These are phyloP conservation scores for Planiliza haematocheilus DNA, from an alignment of 2,113 vertebrate genomes.

Conservation along the genomic window DNA sequence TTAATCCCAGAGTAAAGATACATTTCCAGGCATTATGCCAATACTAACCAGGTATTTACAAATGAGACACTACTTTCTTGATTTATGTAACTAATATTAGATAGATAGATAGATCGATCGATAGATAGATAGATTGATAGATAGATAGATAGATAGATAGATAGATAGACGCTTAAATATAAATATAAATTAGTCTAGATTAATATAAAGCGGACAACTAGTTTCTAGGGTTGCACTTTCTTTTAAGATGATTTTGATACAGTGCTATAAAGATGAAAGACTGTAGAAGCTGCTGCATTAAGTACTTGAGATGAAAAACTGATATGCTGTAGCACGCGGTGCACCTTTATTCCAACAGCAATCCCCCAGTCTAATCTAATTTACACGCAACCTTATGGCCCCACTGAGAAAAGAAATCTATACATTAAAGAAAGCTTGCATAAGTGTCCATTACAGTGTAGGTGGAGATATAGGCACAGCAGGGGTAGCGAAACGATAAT, in stretches of 20 bases:
- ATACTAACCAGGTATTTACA: constrained; percentile 28
- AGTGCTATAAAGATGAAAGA: background rate
- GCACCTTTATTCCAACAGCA: no score
- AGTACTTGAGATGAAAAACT: no score
- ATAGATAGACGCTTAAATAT: no score
- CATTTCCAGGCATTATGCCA: constrained; percentile 35
- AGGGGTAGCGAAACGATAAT: background rate
- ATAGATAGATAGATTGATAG: no score
- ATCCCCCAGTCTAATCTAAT: background rate
- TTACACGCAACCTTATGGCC: background rate
- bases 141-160: no score
- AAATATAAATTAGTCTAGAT: background rate
- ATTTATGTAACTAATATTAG: background rate
- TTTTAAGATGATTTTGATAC: background rate
- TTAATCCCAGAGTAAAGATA: background rate
- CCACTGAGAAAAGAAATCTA: background rate
- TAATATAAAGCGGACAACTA: no score
- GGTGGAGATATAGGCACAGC: constrained; percentile 2
- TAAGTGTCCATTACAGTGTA: background rate
- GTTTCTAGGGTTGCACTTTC: background rate
- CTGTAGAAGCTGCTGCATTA: no score
- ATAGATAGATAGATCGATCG: no score
- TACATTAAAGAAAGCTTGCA: background rate
- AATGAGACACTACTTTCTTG: background rate
- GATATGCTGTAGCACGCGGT: no score